Base-by-base conservation (phyloP, 2,888 invertebrate genomes). In the Standfussiana lucernea region DNA sequence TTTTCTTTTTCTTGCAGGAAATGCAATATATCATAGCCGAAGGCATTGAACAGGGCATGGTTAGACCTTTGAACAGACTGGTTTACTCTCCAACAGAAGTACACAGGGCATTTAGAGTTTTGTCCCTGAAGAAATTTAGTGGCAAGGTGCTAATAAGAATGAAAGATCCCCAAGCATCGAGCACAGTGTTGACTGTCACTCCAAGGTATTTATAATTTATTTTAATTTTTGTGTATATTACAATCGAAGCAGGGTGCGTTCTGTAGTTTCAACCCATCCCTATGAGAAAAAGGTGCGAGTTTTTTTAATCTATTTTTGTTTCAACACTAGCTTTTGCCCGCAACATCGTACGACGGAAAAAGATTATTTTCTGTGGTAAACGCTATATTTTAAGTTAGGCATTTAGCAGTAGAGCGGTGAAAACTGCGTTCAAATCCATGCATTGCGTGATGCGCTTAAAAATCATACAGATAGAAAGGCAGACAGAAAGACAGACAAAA, bases 41-140 rank as follows among this genome's bases (percentile, higher is more conserved):
- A 62, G 98, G 98, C 11, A 97, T 99, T 61, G 92, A 95, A 35
- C 95, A 90, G 28, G 98, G 98, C 2, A 97, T 97, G 5, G 97
- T 99, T 0, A 97, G 97, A 88, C 98, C 99, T 0, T 94, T 99
- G 0, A 95, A 95, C 4, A 95, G 97, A 42, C 97, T 97, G 0
- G 95, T 98, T 3, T 99, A 98, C 90, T 91, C 95, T 8, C 95
- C 95, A 45, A 95, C 97, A 73, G 97, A 98, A 86, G 93, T 98
- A 0, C 98, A 98, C 89, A 95, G 96, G 74, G 98, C 98, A 0
- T 98, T 98, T 90, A 96, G 90, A 81, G 95, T 95, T 0, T 95
- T 97, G 95, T 95, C 97, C 0, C 92, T 96, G 0, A 97, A 98
- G 40, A 98, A 98, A 90, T 98, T 98, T 88, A 84, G 85, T 32